These are phyloP conservation scores for Eospalax fontanierii DNA, from an alignment of 2,797 vertebrate genomes.

Conservation along the genomic window DNA sequence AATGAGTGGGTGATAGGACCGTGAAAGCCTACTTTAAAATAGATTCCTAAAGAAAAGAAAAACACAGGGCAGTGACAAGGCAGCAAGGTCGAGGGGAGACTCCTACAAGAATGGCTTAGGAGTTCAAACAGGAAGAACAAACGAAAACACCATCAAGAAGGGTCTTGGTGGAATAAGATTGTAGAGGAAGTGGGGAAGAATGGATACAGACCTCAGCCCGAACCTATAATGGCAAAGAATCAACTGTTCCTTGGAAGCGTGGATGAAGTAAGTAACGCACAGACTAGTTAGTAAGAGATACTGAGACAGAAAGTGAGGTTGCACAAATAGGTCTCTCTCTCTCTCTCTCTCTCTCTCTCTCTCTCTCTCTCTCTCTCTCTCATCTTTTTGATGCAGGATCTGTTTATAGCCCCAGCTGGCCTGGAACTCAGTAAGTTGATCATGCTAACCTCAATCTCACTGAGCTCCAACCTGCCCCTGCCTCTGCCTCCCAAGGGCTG, in stretches of 20 bases:
- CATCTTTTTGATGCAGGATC: too few relatives aligned
- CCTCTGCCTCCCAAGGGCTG: too few relatives aligned
- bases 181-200: not conserved
- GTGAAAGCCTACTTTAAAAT: conserved; percentile 37
- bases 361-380: too few relatives aligned
- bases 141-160: not conserved
- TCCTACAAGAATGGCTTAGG: not conserved
- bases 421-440: too few relatives aligned
- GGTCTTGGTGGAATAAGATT: not conserved
- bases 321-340: not conserved
- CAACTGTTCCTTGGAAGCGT: not conserved
- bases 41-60: conserved; percentile 34
- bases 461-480: too few relatives aligned
- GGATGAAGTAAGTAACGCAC: not conserved
- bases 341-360: too few relatives aligned
- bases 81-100: not conserved
- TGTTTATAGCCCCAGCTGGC: too few relatives aligned
- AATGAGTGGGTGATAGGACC: conserved; percentile 2
- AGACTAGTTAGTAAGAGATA: not conserved
- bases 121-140: conserved; percentile 9
- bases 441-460: too few relatives aligned
- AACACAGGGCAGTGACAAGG: not conserved
- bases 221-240: not conserved
- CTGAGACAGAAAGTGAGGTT: not conserved
- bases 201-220: too few relatives aligned